Percentiles rank a stretch among this genome's conserved stretches.
phyloP scores from a whole-genome alignment of 2,797 vertebrate species.

The Crenuchus spilurus region DNA sequence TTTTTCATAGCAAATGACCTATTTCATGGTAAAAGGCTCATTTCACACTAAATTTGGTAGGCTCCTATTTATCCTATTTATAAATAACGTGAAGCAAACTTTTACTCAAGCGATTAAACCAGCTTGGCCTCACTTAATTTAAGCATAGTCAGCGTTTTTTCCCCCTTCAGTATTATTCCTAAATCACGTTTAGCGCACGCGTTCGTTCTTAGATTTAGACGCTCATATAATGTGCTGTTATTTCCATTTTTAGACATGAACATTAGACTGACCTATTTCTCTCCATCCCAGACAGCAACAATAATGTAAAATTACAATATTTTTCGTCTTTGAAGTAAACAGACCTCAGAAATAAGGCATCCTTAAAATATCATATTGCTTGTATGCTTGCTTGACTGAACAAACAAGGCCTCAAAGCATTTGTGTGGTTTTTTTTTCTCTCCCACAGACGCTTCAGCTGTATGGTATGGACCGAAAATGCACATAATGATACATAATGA shows the following conservation, averaged over 20 bases:
- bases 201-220: neutral
- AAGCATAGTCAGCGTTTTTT: neutral
- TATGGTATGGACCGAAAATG: conserved; percentile 7
- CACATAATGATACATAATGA: conserved; percentile 42
- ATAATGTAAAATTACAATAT: conserved; percentile 29
- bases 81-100: no score
- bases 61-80: no score
- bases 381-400: conserved; percentile 18
- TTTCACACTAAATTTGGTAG: no score
- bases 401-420: conserved; percentile 40
- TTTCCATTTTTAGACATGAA: conserved; percentile 21
- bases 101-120: no score
- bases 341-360: conserved; percentile 13
- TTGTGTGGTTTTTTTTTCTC: neutral
- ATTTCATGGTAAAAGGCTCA: no score
- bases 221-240: conserved; percentile 2
- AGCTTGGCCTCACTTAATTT: neutral
- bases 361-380: conserved; percentile 22
- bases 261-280: conserved; percentile 39
- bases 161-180: neutral
- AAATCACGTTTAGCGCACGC: conserved; percentile 15
- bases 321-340: conserved; percentile 42
- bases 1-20: no score
- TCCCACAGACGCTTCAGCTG: neutral
- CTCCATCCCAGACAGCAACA: neutral